These are phyloP conservation scores for Masticophis lateralis DNA, from an alignment of 2,797 vertebrate species.

Conservation along the genomic window DNA sequence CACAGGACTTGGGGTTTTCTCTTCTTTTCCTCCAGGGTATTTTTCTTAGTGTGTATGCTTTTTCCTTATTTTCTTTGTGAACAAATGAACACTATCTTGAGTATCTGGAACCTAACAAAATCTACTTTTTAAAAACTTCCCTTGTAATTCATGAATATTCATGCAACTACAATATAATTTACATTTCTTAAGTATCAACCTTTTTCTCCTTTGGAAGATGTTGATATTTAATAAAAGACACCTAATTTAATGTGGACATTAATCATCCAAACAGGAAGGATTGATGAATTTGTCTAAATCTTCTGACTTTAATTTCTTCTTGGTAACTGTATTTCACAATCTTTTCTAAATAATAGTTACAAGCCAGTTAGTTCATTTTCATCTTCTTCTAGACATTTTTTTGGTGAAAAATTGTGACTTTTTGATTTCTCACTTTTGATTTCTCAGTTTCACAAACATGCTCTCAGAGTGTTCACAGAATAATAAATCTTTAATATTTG, in stretches of 20 bases:
- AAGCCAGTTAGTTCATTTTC: not conserved
- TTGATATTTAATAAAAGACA: not conserved
- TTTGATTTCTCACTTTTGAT: not conserved
- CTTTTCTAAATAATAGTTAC: constrained; percentile 17
- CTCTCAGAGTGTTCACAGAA: not conserved
- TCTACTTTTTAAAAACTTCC: not conserved
- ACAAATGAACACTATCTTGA: not conserved
- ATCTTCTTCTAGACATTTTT: not conserved
- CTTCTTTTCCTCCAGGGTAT: not conserved
- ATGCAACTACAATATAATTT: constrained; percentile 55
- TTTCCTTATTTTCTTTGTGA: not conserved
- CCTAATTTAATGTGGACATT: not conserved
- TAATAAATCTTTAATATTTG: not conserved
- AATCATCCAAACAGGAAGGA: constrained; percentile 50
- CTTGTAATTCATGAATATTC: not conserved
- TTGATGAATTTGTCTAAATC: constrained; percentile 32
- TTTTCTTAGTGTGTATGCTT: not conserved
- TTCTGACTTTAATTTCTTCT: not conserved
- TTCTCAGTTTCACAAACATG: not conserved
- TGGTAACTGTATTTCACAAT: not conserved
- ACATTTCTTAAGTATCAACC: constrained; percentile 51
- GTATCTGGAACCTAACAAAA: not conserved
- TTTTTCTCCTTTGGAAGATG: constrained; percentile 41
- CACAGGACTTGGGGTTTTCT: not conserved
- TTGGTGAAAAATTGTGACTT: not conserved